phyloP scores from a whole-genome alignment of 2,797 vertebrate species.

The Pseudochirops corinnae region DNA sequence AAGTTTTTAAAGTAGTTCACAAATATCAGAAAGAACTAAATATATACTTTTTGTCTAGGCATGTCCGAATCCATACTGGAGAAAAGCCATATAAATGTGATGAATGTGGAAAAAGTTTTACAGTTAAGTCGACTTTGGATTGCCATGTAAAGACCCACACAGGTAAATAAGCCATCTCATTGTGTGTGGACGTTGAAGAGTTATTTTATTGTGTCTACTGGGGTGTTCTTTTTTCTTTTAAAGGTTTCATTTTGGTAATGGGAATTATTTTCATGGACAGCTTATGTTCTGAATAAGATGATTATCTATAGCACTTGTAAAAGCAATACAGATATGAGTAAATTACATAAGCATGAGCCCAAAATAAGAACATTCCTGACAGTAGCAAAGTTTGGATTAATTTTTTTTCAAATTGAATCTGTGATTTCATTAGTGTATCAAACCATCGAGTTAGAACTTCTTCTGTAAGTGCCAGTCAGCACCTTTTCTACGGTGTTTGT shows the following conservation, averaged over 20 bases:
- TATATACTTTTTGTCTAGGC: slow-evolving; percentile 85
- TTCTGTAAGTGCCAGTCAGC: background rate
- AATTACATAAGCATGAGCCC: background rate
- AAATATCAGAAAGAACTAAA: background rate
- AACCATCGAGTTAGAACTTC: background rate
- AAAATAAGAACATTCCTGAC: background rate
- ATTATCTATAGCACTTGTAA: background rate
- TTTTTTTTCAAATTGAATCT: background rate
- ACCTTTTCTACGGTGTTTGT: background rate
- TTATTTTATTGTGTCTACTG: background rate
- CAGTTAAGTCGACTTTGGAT: slow-evolving; percentile 98
- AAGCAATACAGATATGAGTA: background rate
- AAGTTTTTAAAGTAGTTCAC: background rate
- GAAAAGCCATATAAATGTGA: slow-evolving; percentile 98
- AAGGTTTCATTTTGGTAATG: background rate
- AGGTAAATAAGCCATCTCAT: slow-evolving; percentile 85
- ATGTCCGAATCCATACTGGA: slow-evolving; percentile 98
- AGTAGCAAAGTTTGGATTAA: background rate
- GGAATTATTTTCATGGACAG: background rate
- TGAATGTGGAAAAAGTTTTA: slow-evolving; percentile 97
- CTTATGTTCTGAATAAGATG: background rate
- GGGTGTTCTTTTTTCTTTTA: background rate
- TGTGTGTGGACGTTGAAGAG: accelerated
- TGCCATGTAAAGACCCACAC: slow-evolving; percentile 98
- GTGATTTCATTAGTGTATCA: background rate